Evolutionary conservation across 2,888 invertebrate genomes (phyloP).

Genomic region (Nemotelus nigrinus): DNA sequence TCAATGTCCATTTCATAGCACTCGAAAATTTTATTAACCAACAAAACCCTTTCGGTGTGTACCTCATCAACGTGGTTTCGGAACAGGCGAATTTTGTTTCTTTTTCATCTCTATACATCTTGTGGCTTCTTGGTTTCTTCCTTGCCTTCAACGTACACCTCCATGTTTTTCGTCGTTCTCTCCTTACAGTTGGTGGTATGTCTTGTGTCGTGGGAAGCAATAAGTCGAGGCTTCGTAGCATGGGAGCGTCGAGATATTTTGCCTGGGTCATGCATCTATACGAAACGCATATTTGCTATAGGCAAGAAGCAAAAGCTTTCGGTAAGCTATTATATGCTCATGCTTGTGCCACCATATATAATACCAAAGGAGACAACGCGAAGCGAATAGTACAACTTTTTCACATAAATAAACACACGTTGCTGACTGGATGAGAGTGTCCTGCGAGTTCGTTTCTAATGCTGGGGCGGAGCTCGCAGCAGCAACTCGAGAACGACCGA

Average conservation of each 20-base stretch:
- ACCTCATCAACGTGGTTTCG: slow-evolving; percentile 1
- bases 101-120: background rate
- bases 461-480: slow-evolving; percentile 49
- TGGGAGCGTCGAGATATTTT: background rate
- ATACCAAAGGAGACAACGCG: slow-evolving; percentile 29
- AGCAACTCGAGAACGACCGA: slow-evolving; percentile 1
- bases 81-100: background rate
- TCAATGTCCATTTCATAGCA: slow-evolving; percentile 33
- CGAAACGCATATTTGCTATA: background rate
- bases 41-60: slow-evolving; percentile 38
- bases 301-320: slow-evolving; percentile 10
- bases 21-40: slow-evolving; percentile 40
- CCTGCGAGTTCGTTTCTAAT: slow-evolving; percentile 45
- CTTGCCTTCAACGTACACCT: slow-evolving; percentile 19
- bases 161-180: background rate
- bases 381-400: slow-evolving; percentile 30
- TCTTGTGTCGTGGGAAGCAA: background rate
- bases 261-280: slow-evolving; percentile 6
- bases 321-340: slow-evolving; percentile 27
- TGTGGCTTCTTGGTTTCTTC: slow-evolving; percentile 29
- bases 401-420: slow-evolving; percentile 50
- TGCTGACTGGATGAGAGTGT: slow-evolving; percentile 49
- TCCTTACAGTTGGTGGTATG: background rate
- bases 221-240: background rate
- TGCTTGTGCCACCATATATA: slow-evolving; percentile 31